Evolutionary conservation across 1,140 invertebrate genomes (phyloP), one percentile per base, ranked within the genome.

Genomic region (Coelopa frigida): DNA sequence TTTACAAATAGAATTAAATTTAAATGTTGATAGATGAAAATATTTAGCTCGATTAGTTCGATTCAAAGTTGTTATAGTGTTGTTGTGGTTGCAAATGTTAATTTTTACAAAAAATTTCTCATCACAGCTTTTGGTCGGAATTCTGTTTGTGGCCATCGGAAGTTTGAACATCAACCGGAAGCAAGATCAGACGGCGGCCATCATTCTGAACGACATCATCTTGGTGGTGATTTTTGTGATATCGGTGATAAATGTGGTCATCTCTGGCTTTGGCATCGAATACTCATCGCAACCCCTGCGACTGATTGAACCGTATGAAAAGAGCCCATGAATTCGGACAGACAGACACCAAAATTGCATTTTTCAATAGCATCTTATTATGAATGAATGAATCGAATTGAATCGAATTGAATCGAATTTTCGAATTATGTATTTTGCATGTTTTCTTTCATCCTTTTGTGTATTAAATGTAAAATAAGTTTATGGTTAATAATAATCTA

Each of bases 241-340:
- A 62, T 84, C 84, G 12, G 72, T 86, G 24, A 73, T 83, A 14
- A 89, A 89, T 61, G 78, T 89, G 35, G 75, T 88, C 11, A 86
- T 88, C 57, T 87, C 84, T 29, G 82, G 82, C 22, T 89, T 89
- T 58, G 85, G 85, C 32, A 84, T 89, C 50, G 83, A 87, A 62
- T 81, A 81, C 66, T 79, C 80, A 4, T 82, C 77, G 53, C 77
- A 75, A 58, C 78, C 80, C 3, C 61, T 81, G 10, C 52, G 49
- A 39, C 55, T 46, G 12, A 14, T 46, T 26, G 46, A 49, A 21
- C 21, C 42, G 6, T 22, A 14, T 3, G 21, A 38, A 21, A 46
- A 44, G n/a, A 33, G 36, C 18, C 43, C 31, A 3, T 44, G n/a
- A n/a, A n/a, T n/a, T n/a, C n/a, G n/a, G n/a, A n/a, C n/a, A n/a